phyloP scores from a whole-genome alignment of 2,888 invertebrate genomes.

The Xestobium rufovillosum region DNA sequence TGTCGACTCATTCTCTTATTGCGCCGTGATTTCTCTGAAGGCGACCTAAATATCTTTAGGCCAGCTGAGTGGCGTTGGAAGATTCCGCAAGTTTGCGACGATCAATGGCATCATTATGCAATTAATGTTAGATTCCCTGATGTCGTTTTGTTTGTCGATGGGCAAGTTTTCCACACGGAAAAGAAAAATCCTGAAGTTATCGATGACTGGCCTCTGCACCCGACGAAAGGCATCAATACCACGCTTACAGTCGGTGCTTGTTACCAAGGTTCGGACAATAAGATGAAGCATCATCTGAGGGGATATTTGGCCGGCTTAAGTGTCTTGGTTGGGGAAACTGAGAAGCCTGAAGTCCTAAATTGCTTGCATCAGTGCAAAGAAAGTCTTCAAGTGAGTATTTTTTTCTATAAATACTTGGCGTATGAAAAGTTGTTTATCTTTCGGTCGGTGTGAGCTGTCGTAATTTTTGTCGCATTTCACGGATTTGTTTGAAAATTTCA shows the following conservation, averaged over 20 bases:
- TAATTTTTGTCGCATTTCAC: too few relatives aligned
- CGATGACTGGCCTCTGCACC: slow-evolving; percentile 98
- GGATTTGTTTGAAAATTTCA: too few relatives aligned
- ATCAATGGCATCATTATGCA: slow-evolving; percentile 98
- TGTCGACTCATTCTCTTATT: slow-evolving; percentile 91
- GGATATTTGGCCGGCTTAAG: slow-evolving; percentile 87
- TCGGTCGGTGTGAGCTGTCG: too few relatives aligned
- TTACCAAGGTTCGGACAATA: slow-evolving; percentile 82
- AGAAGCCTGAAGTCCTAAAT: slow-evolving; percentile 63
- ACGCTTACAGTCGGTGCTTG: slow-evolving; percentile 94
- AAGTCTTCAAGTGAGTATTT: slow-evolving; percentile 51
- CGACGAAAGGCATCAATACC: slow-evolving; percentile 88
- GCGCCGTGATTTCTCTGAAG: slow-evolving; percentile 82
- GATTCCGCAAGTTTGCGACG: slow-evolving; percentile 90
- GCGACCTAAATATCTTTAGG: slow-evolving; percentile 87
- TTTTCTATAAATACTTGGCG: slow-evolving; percentile 2
- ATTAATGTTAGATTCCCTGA: slow-evolving; percentile 89
- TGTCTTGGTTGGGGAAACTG: slow-evolving; percentile 66
- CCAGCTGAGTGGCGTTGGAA: slow-evolving; percentile 99
- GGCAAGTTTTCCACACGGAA: slow-evolving; percentile 55
- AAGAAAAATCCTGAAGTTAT: slow-evolving; percentile 92
- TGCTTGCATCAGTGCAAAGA: slow-evolving; percentile 80
- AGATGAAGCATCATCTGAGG: slow-evolving; percentile 82
- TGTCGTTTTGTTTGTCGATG: slow-evolving; percentile 83
- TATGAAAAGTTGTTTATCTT: slow-evolving; percentile 3